Conservation (phyloP, 2,113 vertebrate genomes). For the Probosciger aterrimus region DNA sequence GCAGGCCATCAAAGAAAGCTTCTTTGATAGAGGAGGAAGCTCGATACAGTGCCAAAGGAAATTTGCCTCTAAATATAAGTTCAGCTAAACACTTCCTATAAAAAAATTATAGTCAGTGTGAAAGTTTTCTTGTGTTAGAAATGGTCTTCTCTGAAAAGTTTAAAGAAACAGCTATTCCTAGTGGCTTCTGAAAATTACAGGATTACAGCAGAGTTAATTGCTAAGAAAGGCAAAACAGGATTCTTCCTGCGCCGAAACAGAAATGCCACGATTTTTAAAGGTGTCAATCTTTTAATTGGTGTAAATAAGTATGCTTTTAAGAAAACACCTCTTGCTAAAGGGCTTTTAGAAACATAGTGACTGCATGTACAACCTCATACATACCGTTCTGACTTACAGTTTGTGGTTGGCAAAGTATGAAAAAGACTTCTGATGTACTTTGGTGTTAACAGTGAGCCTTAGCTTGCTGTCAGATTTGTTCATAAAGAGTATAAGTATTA, state of each 20-base stretch:
- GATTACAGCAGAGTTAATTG: not conserved
- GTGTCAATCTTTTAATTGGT: not conserved
- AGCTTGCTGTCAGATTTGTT: not conserved
- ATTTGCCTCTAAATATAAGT: not conserved
- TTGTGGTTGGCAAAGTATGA: not conserved
- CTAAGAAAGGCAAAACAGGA: not conserved
- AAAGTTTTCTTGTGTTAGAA: not conserved
- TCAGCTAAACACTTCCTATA: not conserved
- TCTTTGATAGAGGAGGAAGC: not conserved
- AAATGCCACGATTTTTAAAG: not conserved
- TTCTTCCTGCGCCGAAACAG: not conserved
- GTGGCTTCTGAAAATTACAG: not conserved
- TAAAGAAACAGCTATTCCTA: not conserved
- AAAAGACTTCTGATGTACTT: not conserved
- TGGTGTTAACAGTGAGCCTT: not conserved
- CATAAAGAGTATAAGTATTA: not conserved
- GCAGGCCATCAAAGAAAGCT: not conserved
- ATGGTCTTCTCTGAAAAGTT: not conserved
- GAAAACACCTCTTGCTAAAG: not conserved
- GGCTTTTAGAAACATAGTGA: not conserved
- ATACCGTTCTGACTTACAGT: rapidly evolving
- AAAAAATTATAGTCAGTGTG: not conserved
- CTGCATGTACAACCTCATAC: not conserved
- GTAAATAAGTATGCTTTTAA: not conserved
- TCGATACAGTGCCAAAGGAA: not conserved